These are phyloP conservation scores for Ceratosolen fusciceps DNA, from an alignment of 1,140 invertebrate genomes.

Conservation along the genomic window DNA sequence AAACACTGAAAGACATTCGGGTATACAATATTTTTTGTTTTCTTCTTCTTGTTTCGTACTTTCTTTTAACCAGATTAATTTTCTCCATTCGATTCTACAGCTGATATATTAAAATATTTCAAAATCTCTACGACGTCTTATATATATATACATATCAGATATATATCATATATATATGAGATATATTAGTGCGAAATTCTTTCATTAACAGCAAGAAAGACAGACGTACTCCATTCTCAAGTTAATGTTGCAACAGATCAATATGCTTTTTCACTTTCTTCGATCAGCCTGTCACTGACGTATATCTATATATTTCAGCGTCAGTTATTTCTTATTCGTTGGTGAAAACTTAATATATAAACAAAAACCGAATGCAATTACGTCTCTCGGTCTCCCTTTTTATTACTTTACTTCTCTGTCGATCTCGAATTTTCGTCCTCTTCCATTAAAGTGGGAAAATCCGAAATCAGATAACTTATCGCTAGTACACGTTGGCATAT, in stretches of 20 bases:
- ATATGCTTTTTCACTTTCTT: not conserved
- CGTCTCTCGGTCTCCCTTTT: too few species aligned
- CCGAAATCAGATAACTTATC: constrained; percentile 12
- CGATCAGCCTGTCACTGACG: not conserved
- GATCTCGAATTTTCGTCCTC: not conserved
- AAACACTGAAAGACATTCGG: constrained; percentile 43
- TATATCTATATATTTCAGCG: not conserved
- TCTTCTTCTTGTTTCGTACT: not conserved
- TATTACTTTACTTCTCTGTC: not conserved
- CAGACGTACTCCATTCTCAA: not conserved
- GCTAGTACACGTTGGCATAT: not conserved
- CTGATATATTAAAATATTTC: constrained; percentile 16
- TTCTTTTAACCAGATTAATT: too few species aligned
- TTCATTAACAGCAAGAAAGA: not conserved
- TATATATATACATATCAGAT: not conserved
- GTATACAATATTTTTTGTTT: not conserved
- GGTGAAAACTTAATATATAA: not conserved
- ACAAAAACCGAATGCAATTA: not conserved
- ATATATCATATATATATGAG: too few species aligned
- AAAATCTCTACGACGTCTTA: not conserved
- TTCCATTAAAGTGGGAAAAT: constrained; percentile 1
- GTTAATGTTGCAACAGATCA: too few species aligned
- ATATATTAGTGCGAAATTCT: not conserved
- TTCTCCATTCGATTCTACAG: not conserved
- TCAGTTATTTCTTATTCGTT: not conserved